Conservation (phyloP, 1,140 invertebrate genomes). For the Drosophila fuyamai region DNA sequence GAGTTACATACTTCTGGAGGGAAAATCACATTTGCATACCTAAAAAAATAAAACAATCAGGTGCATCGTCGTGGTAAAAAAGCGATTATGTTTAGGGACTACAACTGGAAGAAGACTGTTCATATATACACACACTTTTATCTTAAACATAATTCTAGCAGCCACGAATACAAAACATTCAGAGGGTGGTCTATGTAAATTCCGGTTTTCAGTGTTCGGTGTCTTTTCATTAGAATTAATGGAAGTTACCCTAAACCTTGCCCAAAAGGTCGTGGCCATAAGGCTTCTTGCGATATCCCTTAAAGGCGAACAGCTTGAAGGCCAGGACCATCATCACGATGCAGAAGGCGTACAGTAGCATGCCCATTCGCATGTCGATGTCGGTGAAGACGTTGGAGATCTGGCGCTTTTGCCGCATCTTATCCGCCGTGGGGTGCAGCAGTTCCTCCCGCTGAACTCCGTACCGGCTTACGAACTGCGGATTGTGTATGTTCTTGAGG, state of each 20-base stretch:
- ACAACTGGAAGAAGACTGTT: constrained; percentile 64
- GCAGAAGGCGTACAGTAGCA: constrained; percentile 90
- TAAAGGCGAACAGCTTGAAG: constrained; percentile 91
- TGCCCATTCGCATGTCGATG: constrained; percentile 91
- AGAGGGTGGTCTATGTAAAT: constrained; percentile 33
- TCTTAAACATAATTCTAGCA: constrained; percentile 63
- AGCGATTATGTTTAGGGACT: constrained; percentile 49
- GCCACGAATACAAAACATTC: constrained; percentile 40
- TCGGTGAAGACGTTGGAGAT: constrained; percentile 87
- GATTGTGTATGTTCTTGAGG: constrained; percentile 90
- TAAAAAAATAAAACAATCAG: constrained; percentile 17
- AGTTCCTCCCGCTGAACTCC: constrained; percentile 69
- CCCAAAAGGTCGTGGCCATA: constrained; percentile 88
- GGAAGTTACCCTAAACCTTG: constrained; percentile 86
- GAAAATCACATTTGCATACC: constrained; percentile 31
- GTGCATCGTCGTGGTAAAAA: constrained; percentile 62
- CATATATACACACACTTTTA: constrained; percentile 61
- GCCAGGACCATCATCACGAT: constrained; percentile 89
- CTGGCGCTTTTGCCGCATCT: constrained; percentile 80
- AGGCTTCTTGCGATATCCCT: constrained; percentile 89
- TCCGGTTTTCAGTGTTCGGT: constrained; percentile 40
- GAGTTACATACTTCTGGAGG: constrained; percentile 2
- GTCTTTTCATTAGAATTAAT: constrained; percentile 38
- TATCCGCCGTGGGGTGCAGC: constrained; percentile 59
- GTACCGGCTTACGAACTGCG: constrained; percentile 86